A percentile compares a stretch with the other conserved stretches of the same genome.
These are phyloP conservation scores for Phorcus lineatus DNA, from an alignment of 2,888 invertebrate species.

Conservation along the genomic window DNA sequence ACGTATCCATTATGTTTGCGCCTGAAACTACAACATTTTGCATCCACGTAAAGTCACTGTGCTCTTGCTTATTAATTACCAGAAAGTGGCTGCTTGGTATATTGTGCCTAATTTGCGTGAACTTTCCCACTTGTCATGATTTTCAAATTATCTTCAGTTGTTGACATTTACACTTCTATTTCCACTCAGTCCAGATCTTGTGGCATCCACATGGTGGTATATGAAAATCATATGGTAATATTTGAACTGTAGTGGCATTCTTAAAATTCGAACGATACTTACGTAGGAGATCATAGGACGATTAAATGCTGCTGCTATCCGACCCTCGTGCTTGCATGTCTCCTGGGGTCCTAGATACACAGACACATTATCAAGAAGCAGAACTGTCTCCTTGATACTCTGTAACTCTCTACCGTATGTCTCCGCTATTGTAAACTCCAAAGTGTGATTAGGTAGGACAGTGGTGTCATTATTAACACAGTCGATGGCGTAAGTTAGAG, in stretches of 20 bases:
- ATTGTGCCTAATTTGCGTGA: too few species aligned
- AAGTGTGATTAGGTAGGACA: conserved; percentile 81
- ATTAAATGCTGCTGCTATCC: conserved; percentile 94
- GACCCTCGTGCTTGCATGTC: conserved; percentile 91
- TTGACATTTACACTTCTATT: too few species aligned
- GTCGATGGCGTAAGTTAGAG: conserved; percentile 89
- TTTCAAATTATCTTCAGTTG: too few species aligned
- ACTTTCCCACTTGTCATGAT: too few species aligned
- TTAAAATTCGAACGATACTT: conserved; percentile 77
- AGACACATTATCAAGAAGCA: conserved; percentile 88
- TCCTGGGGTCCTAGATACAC: conserved; percentile 93
- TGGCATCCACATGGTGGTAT: too few species aligned
- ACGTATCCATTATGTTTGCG: too few species aligned
- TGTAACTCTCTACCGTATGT: conserved; percentile 92
- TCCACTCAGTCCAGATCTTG: too few species aligned
- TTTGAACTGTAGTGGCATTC: background rate
- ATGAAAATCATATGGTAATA: background rate
- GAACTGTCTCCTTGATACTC: conserved; percentile 89
- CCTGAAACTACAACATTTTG: too few species aligned
- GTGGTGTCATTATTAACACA: conserved; percentile 80
- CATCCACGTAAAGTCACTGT: too few species aligned
- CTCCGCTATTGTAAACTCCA: conserved; percentile 89
- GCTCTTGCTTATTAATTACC: too few species aligned
- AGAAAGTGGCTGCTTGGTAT: too few species aligned
- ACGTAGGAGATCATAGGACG: conserved; percentile 97